Evolutionary conservation across 2,888 invertebrate genomes (phyloP).

Genomic region (Apeira syringaria): DNA sequence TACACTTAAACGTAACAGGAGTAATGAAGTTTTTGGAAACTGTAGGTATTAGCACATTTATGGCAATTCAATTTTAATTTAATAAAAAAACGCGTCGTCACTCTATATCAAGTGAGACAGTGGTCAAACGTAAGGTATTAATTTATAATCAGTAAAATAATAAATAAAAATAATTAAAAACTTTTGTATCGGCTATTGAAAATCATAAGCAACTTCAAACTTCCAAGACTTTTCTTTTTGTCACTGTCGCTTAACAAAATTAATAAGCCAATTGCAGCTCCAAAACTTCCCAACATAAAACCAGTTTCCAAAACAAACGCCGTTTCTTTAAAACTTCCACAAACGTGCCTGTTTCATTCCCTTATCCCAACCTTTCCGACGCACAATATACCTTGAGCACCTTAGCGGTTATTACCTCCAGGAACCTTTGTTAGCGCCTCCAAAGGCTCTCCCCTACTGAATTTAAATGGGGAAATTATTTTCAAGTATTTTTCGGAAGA

Average conservation of each 20-base stretch:
- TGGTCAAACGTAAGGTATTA: too few relatives aligned
- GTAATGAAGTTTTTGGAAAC: too few relatives aligned
- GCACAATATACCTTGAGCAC: conserved; percentile 61
- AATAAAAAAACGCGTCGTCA: too few relatives aligned
- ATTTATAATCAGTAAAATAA: too few relatives aligned
- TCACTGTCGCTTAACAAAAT: conserved; percentile 27
- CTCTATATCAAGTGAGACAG: too few relatives aligned
- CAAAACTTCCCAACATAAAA: conserved; percentile 33
- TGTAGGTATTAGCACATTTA: too few relatives aligned
- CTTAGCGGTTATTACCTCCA: conserved; percentile 66
- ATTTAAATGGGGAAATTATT: conserved; percentile 83
- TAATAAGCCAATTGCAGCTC: conserved; percentile 35
- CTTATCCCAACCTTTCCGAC: conserved; percentile 58
- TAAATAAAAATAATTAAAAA: too few relatives aligned
- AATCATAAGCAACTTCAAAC: conserved; percentile 1
- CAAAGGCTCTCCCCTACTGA: conserved; percentile 66
- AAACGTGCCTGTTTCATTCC: conserved; percentile 54
- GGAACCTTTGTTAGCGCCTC: conserved; percentile 70
- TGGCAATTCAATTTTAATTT: too few relatives aligned
- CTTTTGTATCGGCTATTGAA: conserved; percentile 4
- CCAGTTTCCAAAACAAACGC: conserved; percentile 51
- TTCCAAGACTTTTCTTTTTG: conserved; percentile 2
- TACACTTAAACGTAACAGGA: too few relatives aligned
- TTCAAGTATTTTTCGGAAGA: conserved; percentile 80
- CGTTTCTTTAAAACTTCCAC: conserved; percentile 51